Conservation (phyloP, 1,140 invertebrate species). For the Drosophila mauritiana region DNA sequence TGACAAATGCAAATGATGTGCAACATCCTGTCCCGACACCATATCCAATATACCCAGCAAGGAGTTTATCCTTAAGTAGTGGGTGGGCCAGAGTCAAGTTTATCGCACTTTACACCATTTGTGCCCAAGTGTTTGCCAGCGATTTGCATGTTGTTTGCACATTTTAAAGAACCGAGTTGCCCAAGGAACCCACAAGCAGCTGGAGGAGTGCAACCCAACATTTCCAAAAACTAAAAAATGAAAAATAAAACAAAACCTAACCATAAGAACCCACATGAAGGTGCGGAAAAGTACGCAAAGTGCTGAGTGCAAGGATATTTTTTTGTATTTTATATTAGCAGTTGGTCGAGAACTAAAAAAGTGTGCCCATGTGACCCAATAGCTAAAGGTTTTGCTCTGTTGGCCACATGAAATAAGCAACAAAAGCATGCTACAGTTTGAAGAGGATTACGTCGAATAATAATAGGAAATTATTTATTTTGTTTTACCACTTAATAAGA, state of each 20-base stretch:
- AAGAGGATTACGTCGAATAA: not conserved
- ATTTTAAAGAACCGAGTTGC: constrained; percentile 36
- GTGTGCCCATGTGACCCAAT: not conserved
- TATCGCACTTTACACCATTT: constrained; percentile 47
- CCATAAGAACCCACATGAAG: constrained; percentile 18
- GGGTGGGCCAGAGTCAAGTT: constrained; percentile 5
- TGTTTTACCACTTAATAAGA: constrained; percentile 3
- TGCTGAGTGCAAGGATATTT: constrained; percentile 1
- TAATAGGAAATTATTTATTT: not conserved
- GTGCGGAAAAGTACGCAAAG: constrained; percentile 1
- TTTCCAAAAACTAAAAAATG: not conserved
- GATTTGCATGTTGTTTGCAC: constrained; percentile 49
- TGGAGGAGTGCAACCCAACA: constrained; percentile 9
- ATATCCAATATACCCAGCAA: not conserved
- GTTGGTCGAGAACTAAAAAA: not conserved
- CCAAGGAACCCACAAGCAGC: constrained; percentile 19
- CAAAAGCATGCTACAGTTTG: not conserved
- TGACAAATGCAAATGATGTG: constrained; percentile 52
- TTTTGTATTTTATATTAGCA: no score
- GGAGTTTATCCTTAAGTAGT: not conserved
- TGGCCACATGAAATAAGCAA: not conserved
- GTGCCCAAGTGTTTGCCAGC: constrained; percentile 30
- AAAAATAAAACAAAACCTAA: constrained; percentile 1
- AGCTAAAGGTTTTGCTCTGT: no score
- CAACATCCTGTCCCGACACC: constrained; percentile 31